Percentiles rank a stretch among this genome's conserved stretches.
These are phyloP conservation scores for Spinus pinus DNA, from an alignment of 2,797 vertebrate species.

Conservation along the genomic window DNA sequence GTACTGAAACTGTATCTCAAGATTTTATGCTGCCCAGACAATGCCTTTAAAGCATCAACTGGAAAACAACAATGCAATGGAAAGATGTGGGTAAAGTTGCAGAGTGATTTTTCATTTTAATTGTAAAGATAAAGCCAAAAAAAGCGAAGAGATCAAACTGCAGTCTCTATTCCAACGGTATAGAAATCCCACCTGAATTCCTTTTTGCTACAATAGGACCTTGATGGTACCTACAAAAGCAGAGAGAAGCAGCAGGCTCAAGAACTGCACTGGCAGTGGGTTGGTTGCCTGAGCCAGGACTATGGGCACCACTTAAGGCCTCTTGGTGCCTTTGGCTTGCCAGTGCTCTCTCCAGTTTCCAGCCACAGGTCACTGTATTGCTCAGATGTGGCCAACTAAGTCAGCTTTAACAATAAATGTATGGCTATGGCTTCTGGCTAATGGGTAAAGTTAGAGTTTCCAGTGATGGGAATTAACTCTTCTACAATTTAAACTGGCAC, in stretches of 20 bases:
- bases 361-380: background rate
- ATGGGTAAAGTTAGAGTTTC: background rate
- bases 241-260: background rate
- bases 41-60: background rate
- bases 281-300: background rate
- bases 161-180: background rate
- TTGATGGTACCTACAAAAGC: background rate
- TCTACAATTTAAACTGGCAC: background rate
- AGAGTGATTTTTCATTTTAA: background rate
- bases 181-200: background rate
- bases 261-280: background rate
- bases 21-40: background rate
- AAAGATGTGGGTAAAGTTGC: background rate
- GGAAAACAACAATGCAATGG: background rate
- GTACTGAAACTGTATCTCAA: background rate
- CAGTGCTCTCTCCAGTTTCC: background rate
- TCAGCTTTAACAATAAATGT: background rate
- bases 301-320: background rate
- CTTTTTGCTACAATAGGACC: background rate
- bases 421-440: background rate
- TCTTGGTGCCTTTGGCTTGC: background rate
- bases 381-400: background rate
- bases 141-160: background rate
- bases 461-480: background rate
- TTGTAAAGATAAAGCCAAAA: background rate